These are phyloP conservation scores for Actenoides lindsayi DNA, from an alignment of 2,113 vertebrate genomes.

Conservation along the genomic window DNA sequence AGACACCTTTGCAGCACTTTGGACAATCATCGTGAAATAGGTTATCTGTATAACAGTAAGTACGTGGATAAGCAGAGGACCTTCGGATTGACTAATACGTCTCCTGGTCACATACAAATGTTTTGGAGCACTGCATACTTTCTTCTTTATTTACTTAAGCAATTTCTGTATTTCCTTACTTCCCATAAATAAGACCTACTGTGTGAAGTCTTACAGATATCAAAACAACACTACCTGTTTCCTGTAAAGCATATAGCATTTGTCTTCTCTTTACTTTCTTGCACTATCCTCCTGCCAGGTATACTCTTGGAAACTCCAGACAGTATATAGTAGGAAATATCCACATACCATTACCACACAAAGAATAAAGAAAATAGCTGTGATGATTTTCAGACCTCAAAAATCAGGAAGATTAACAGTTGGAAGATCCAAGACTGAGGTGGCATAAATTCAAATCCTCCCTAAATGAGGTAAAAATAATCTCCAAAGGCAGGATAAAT, in stretches of 20 bases:
- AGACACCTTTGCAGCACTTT: background rate
- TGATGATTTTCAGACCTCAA: background rate
- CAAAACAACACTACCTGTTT: background rate
- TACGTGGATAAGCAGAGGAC: background rate
- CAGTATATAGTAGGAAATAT: background rate
- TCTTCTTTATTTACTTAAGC: background rate
- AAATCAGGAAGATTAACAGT: background rate
- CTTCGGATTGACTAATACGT: background rate
- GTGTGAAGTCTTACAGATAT: background rate
- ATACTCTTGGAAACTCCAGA: background rate
- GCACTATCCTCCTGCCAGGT: background rate
- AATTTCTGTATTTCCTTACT: accelerated
- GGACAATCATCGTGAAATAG: background rate
- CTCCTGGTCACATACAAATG: background rate
- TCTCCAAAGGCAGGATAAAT: background rate
- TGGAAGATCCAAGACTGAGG: background rate
- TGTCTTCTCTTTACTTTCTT: background rate
- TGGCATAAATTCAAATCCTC: background rate
- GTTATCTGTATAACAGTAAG: background rate
- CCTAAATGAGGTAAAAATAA: background rate
- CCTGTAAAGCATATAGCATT: background rate
- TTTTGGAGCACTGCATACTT: background rate
- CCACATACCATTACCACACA: background rate
- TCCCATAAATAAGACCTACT: background rate
- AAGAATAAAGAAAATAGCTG: background rate